Percentiles rank a stretch among this genome's conserved stretches.
Evolutionary conservation across 2,888 invertebrate genomes (phyloP).

Genomic region (Eilema depressum): DNA sequence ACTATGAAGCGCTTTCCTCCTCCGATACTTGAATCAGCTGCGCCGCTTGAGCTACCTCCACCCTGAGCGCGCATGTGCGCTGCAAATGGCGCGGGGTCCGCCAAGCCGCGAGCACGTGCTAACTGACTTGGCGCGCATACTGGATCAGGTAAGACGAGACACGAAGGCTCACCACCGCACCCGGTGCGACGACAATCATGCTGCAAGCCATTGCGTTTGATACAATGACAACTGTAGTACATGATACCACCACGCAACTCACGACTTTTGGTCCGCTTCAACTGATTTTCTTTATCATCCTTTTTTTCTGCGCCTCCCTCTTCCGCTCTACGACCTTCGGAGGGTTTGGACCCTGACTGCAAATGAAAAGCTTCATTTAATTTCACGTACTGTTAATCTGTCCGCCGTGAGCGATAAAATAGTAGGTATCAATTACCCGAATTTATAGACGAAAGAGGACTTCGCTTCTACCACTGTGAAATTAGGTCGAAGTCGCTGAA

Average conservation of each 20-base stretch:
- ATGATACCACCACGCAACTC: slow-evolving; percentile 86
- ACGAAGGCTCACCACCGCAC: slow-evolving; percentile 84
- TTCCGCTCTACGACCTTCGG: slow-evolving; percentile 63
- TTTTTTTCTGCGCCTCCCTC: slow-evolving; percentile 76
- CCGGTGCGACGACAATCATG: slow-evolving; percentile 86
- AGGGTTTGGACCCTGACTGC: slow-evolving; percentile 67
- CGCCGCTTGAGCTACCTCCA: slow-evolving; percentile 56
- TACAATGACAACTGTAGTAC: slow-evolving; percentile 87
- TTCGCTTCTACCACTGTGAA: slow-evolving; percentile 77
- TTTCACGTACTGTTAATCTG: slow-evolving; percentile 45
- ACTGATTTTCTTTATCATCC: slow-evolving; percentile 77
- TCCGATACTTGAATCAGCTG: slow-evolving; percentile 53
- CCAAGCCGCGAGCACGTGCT: slow-evolving; percentile 79
- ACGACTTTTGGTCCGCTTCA: slow-evolving; percentile 82
- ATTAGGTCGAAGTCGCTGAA: slow-evolving; percentile 83
- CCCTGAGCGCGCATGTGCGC: slow-evolving; percentile 64
- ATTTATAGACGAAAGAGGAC: slow-evolving; percentile 55
- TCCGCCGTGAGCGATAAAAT: slow-evolving; percentile 70
- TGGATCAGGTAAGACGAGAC: slow-evolving; percentile 85
- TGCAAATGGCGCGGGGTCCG: slow-evolving; percentile 72
- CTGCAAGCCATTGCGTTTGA: slow-evolving; percentile 87
- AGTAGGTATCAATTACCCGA: slow-evolving; percentile 63
- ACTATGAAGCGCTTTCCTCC: slow-evolving; percentile 79
- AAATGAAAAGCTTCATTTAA: slow-evolving; percentile 38
- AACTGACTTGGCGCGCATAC: slow-evolving; percentile 85